phyloP scores from a whole-genome alignment of 2,113 vertebrate species.

The Apteryx owenii region DNA sequence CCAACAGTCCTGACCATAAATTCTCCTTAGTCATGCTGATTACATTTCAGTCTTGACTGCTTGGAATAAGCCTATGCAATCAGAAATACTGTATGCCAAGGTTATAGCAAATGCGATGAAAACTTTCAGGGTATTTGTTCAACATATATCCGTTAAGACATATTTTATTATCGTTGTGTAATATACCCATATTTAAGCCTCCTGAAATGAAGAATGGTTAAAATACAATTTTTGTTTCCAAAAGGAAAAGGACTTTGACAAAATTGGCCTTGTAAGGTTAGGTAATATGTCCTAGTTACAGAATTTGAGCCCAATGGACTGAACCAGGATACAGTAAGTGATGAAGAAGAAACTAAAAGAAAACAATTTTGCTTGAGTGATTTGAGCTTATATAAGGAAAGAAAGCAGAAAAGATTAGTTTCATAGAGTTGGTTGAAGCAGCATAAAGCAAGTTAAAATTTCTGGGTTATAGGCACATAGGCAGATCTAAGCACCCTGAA shows the following conservation, averaged over 20 bases:
- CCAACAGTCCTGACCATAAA: background rate
- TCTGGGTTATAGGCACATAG: background rate
- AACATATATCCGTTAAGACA: background rate
- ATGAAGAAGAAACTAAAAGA: background rate
- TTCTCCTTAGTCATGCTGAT: background rate
- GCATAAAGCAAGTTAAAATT: background rate
- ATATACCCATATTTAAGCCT: background rate
- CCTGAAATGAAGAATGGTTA: background rate
- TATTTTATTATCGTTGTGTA: background rate
- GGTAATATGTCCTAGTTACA: background rate
- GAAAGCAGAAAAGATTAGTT: constrained; percentile 27
- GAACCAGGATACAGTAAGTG: background rate
- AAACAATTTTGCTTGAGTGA: constrained; percentile 35
- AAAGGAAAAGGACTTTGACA: background rate
- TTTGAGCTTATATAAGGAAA: background rate
- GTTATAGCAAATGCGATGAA: background rate
- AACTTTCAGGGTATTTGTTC: background rate
- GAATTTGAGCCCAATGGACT: background rate
- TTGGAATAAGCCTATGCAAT: background rate
- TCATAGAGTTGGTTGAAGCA: background rate
- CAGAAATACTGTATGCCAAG: background rate
- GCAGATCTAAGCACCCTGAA: background rate
- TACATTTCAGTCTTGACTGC: background rate
- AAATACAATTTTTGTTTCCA: background rate
- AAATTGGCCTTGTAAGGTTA: background rate